These are phyloP conservation scores for Nyctibius grandis DNA, from an alignment of 2,797 vertebrate species.

Conservation along the genomic window DNA sequence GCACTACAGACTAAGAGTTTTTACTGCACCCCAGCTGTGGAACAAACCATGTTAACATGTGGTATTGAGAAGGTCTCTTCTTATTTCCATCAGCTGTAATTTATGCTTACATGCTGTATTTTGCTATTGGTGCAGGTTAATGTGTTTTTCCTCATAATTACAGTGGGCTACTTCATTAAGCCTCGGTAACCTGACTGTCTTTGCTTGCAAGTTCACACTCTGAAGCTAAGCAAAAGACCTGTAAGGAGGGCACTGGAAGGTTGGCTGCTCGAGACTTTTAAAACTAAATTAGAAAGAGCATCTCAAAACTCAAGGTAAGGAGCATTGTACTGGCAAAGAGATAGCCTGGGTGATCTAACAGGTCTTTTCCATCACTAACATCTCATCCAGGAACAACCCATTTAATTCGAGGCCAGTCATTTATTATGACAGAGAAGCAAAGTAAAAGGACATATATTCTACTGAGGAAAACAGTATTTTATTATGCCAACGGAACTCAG, in stretches of 20 bases:
- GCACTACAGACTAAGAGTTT: not conserved
- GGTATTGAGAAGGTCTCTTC: not conserved
- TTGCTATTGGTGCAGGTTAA: not conserved
- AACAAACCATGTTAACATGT: not conserved
- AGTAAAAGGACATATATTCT: conserved; percentile 62
- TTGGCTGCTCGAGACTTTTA: not conserved
- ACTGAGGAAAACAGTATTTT: conserved; percentile 53
- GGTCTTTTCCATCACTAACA: conserved; percentile 44
- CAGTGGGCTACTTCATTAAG: not conserved
- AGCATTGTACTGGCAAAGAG: not conserved
- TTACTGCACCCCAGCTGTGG: not conserved
- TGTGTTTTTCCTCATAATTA: not conserved
- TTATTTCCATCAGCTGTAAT: not conserved
- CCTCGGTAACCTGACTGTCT: not conserved
- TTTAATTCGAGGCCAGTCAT: conserved; percentile 57
- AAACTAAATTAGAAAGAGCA: conserved; percentile 7
- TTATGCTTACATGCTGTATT: not conserved
- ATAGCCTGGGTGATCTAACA: not conserved
- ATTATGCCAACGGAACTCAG: conserved; percentile 60
- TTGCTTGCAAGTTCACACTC: not conserved
- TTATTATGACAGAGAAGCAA: conserved; percentile 54
- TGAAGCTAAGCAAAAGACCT: not conserved
- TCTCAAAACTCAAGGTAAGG: conserved; percentile 11
- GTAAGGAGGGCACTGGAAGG: not conserved
- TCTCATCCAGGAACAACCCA: conserved; percentile 35